Evolutionary conservation across 2,797 vertebrate genomes (phyloP).

Genomic region (Scolopax bukidnonensis): DNA sequence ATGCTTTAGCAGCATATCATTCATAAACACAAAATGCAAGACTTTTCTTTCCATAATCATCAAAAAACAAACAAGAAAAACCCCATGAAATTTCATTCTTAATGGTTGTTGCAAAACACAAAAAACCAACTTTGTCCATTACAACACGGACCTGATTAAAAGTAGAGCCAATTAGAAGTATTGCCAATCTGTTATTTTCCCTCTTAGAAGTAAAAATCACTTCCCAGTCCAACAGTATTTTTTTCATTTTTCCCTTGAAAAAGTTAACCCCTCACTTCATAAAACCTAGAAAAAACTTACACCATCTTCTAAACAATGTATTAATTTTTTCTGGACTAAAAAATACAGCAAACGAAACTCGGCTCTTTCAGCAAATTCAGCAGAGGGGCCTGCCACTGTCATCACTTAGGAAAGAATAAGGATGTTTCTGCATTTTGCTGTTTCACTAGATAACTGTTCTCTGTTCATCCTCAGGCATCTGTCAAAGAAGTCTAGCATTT

Average conservation of each 20-base stretch:
- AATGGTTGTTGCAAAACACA: background rate
- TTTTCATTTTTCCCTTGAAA: background rate
- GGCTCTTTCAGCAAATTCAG: background rate
- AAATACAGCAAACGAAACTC: background rate
- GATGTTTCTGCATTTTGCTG: background rate
- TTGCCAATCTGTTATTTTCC: background rate
- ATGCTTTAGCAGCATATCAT: background rate
- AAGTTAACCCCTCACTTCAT: background rate
- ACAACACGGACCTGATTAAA: background rate
- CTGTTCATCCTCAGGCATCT: background rate
- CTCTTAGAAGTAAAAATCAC: background rate
- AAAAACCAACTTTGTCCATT: background rate
- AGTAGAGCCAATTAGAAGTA: background rate
- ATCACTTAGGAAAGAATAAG: background rate
- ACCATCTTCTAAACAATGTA: background rate
- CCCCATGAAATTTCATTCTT: background rate
- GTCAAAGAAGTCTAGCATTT: background rate
- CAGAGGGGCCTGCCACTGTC: background rate
- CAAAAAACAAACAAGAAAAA: background rate
- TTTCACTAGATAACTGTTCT: background rate
- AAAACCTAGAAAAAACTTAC: background rate
- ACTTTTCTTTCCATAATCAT: background rate
- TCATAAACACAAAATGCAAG: background rate
- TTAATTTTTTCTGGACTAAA: background rate
- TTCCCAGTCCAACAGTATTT: background rate